These are phyloP conservation scores for Micromussa lordhowensis DNA, from an alignment of 92 coral and sea anemone genomes.

Conservation along the genomic window DNA sequence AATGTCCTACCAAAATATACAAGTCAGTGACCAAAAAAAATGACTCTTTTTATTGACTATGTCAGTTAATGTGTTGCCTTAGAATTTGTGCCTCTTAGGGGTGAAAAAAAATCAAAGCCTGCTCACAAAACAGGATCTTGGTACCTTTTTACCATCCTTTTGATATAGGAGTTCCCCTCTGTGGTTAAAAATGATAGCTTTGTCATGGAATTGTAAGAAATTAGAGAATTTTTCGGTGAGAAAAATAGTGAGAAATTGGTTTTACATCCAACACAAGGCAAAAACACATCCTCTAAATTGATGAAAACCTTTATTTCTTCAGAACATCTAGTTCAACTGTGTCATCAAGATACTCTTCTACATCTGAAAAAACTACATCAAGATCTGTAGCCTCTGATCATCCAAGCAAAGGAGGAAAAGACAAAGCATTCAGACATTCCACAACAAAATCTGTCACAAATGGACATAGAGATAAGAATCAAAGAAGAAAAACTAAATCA, in stretches of 20 bases:
- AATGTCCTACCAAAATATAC: too few species aligned
- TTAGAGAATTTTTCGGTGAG: too few species aligned
- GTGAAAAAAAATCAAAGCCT: too few species aligned
- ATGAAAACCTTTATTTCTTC: neutral
- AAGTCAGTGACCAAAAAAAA: too few species aligned
- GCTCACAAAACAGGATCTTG: too few species aligned
- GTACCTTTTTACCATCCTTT: too few species aligned
- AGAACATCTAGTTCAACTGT: slow-evolving; percentile 12
- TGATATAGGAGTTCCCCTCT: too few species aligned
- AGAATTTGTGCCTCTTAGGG: too few species aligned
- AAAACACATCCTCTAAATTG: neutral
- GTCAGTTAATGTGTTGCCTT: too few species aligned
- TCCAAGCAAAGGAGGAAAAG: neutral
- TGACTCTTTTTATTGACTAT: too few species aligned
- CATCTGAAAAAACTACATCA: slow-evolving; percentile 18
- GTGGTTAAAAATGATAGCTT: too few species aligned
- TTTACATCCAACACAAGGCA: neutral
- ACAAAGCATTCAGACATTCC: neutral
- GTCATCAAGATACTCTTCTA: slow-evolving; percentile 11
- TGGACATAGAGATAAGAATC: neutral
- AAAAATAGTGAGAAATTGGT: neutral
- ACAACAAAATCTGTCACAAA: neutral
- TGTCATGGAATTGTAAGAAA: too few species aligned
- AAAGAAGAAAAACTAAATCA: slow-evolving; percentile 21
- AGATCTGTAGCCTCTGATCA: slow-evolving; percentile 1